These are phyloP conservation scores for Smithornis capensis DNA, from an alignment of 2,113 vertebrate genomes.

Conservation along the genomic window DNA sequence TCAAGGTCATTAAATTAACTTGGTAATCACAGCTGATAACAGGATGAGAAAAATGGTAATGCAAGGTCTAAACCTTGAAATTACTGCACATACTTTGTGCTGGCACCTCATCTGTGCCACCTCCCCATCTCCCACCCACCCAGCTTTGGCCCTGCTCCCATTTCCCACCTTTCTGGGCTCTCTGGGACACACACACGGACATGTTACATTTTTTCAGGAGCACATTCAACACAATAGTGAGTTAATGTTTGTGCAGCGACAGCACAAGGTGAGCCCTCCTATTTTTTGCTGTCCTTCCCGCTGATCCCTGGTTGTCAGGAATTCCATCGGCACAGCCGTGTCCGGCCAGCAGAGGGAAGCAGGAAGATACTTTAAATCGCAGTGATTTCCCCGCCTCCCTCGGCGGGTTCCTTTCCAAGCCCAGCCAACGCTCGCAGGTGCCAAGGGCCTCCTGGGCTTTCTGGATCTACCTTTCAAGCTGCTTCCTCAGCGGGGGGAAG, in stretches of 20 bases:
- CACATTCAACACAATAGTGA: not conserved
- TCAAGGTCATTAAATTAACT: not conserved
- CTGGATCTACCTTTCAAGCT: not conserved
- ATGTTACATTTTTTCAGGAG: not conserved
- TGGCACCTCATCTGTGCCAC: not conserved
- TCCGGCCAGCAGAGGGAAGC: conserved; percentile 54
- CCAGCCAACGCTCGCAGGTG: not conserved
- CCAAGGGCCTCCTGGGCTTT: conserved; percentile 1
- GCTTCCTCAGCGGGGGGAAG: not conserved
- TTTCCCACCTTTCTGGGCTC: not conserved
- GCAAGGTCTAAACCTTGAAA: not conserved
- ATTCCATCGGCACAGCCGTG: accelerated
- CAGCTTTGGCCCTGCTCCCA: not conserved
- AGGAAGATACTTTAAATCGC: not conserved
- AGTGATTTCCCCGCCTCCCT: not conserved
- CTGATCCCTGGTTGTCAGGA: accelerated
- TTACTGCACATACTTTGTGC: not conserved
- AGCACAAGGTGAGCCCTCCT: not conserved
- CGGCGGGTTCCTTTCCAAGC: not conserved
- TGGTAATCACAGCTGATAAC: not conserved
- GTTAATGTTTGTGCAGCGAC: no score
- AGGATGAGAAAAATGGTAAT: not conserved
- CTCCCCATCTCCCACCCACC: not conserved
- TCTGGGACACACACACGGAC: not conserved
- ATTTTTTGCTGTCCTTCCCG: accelerated